Evolutionary conservation across 2,888 invertebrate species (phyloP).

Genomic region (Ichneumoninae sp.): DNA sequence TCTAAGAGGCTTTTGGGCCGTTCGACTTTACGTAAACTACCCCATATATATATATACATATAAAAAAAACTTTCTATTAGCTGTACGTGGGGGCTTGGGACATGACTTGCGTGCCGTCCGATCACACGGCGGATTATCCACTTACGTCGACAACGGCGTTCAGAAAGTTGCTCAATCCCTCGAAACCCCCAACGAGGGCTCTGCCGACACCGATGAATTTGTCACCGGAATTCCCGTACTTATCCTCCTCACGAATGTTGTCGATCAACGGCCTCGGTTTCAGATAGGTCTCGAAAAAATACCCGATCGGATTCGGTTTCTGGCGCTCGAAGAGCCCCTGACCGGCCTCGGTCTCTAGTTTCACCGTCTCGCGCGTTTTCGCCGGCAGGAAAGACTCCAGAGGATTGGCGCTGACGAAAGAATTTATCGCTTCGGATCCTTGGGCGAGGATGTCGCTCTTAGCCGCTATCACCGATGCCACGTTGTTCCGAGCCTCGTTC

Average conservation of each 20-base stretch:
- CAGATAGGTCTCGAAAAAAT: constrained; percentile 74
- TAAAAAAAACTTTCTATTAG: constrained; percentile 11
- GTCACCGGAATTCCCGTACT: constrained; percentile 91
- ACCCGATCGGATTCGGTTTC: constrained; percentile 69
- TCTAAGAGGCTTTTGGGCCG: too few relatives aligned
- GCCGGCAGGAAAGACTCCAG: constrained; percentile 65
- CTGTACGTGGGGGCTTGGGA: neutral
- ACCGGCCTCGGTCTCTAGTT: constrained; percentile 74
- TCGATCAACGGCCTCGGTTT: constrained; percentile 90
- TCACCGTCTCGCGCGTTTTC: constrained; percentile 73
- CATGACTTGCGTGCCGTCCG: neutral
- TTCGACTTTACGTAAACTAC: neutral
- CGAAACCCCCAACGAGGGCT: constrained; percentile 88
- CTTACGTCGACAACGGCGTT: constrained; percentile 88
- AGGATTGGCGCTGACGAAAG: constrained; percentile 46
- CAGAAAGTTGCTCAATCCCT: constrained; percentile 88
- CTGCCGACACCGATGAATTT: constrained; percentile 88
- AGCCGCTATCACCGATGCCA: constrained; percentile 72
- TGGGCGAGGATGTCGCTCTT: constrained; percentile 69
- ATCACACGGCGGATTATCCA: constrained; percentile 24
- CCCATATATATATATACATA: neutral
- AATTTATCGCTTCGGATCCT: constrained; percentile 60
- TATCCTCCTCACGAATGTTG: constrained; percentile 90
- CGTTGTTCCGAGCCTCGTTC: constrained; percentile 75
- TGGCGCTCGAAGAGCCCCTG: constrained; percentile 77